These are phyloP conservation scores for Scrobipalpa atriplicella DNA, from an alignment of 2,888 invertebrate species.

Conservation along the genomic window DNA sequence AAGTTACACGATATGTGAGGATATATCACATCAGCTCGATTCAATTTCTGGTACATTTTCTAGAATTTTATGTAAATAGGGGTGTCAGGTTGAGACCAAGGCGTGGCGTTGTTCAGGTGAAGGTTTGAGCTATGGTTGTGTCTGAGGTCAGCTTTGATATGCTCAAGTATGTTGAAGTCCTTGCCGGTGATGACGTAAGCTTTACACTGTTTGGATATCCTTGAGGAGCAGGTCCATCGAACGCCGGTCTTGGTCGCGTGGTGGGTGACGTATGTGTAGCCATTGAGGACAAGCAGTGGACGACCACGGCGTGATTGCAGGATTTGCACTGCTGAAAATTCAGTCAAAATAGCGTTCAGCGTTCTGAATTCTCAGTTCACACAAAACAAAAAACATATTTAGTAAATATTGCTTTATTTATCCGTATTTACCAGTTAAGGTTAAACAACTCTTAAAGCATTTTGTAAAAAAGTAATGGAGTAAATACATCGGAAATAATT, in stretches of 20 bases:
- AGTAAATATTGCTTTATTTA: too few species aligned
- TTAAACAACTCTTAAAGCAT: too few species aligned
- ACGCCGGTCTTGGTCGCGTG: conserved; percentile 30
- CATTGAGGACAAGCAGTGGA: conserved; percentile 34
- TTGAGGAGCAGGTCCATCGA: conserved; percentile 39
- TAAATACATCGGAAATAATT: too few species aligned
- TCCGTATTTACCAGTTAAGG: too few species aligned
- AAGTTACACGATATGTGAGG: too few species aligned
- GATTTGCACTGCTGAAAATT: conserved; percentile 31
- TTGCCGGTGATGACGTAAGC: conserved; percentile 34
- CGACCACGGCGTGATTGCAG: conserved; percentile 36
- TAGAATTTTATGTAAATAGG: too few species aligned
- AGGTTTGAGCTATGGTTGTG: conserved; percentile 27
- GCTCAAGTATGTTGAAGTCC: conserved; percentile 19
- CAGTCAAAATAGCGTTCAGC: neutral
- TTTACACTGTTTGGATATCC: conserved; percentile 36
- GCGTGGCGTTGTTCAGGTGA: neutral
- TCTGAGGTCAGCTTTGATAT: conserved; percentile 25
- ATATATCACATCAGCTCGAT: too few species aligned
- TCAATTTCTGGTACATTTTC: too few species aligned
- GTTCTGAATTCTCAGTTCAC: too few species aligned
- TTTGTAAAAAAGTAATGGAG: too few species aligned
- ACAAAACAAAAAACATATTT: too few species aligned
- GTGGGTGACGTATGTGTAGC: conserved; percentile 34
- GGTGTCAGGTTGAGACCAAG: too few species aligned